phyloP scores from a whole-genome alignment of 2,113 vertebrate species.

The Poeciliopsis retropinna region DNA sequence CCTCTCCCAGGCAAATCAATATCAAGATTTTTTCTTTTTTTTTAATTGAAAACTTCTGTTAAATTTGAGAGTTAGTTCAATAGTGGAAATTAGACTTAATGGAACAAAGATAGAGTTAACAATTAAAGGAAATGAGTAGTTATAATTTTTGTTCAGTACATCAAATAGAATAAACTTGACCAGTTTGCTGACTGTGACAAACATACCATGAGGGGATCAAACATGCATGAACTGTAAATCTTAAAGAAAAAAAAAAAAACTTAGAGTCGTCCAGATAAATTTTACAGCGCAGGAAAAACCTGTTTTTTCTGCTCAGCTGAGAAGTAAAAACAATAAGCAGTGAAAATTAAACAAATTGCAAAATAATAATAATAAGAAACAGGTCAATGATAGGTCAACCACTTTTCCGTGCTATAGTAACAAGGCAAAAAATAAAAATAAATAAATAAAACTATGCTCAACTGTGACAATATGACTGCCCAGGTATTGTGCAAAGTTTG shows the following conservation, averaged over 20 bases:
- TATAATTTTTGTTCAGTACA: background rate
- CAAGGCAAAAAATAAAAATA: too few species aligned
- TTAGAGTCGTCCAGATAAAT: too few species aligned
- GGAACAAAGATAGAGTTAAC: background rate
- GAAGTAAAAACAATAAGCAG: too few species aligned
- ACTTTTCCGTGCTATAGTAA: too few species aligned
- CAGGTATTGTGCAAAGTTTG: too few species aligned
- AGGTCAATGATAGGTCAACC: too few species aligned
- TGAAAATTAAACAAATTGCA: too few species aligned
- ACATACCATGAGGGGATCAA: background rate
- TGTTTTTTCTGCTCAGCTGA: too few species aligned
- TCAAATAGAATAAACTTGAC: background rate
- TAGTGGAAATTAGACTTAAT: background rate
- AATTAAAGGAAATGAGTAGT: background rate
- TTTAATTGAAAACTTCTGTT: background rate
- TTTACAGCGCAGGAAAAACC: too few species aligned
- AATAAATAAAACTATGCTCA: too few species aligned
- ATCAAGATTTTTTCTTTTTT: background rate
- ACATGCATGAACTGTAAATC: background rate
- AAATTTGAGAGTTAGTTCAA: background rate
- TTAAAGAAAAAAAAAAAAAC: background rate
- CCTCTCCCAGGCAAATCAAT: background rate
- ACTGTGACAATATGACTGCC: too few species aligned
- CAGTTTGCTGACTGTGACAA: too few species aligned
- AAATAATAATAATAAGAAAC: background rate